Conservation (phyloP, 1,140 invertebrate species). For the Lysiphlebus fabarum region DNA sequence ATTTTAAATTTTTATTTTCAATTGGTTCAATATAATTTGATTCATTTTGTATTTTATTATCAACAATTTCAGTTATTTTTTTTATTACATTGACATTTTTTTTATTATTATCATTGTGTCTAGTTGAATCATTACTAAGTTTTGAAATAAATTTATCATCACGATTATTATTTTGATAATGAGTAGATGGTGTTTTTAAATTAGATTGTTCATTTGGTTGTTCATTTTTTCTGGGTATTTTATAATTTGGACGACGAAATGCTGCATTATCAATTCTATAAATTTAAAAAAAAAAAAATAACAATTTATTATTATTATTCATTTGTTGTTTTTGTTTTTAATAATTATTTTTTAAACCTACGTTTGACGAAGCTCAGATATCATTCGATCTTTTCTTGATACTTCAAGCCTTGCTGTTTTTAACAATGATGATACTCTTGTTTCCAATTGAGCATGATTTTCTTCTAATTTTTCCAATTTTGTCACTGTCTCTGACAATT, state of each 20-base stretch:
- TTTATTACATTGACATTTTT: too few species aligned
- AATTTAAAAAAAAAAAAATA: slow-evolving; percentile 10
- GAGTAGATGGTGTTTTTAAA: too few species aligned
- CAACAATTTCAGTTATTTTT: not conserved
- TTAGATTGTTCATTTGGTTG: too few species aligned
- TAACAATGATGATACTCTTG: slow-evolving; percentile 50
- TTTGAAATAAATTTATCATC: slow-evolving; percentile 1
- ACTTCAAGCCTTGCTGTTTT: slow-evolving; percentile 55
- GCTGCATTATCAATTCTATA: slow-evolving; percentile 38
- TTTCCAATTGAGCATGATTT: slow-evolving; percentile 37
- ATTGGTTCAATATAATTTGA: not conserved
- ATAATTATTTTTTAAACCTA: slow-evolving; percentile 30
- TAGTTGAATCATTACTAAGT: not conserved
- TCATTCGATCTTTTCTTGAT: slow-evolving; percentile 48
- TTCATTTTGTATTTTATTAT: not conserved
- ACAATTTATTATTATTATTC: not conserved
- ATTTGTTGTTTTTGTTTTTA: not conserved
- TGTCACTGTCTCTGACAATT: slow-evolving; percentile 24
- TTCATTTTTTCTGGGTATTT: slow-evolving; percentile 8
- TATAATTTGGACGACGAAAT: slow-evolving; percentile 34
- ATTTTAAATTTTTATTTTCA: not conserved
- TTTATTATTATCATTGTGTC: not conserved
- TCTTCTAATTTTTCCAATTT: slow-evolving; percentile 30
- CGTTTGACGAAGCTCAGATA: slow-evolving; percentile 45
- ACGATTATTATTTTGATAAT: not conserved